Evolutionary conservation across 2,888 invertebrate species (phyloP).

Genomic region (Rotaria socialis): DNA sequence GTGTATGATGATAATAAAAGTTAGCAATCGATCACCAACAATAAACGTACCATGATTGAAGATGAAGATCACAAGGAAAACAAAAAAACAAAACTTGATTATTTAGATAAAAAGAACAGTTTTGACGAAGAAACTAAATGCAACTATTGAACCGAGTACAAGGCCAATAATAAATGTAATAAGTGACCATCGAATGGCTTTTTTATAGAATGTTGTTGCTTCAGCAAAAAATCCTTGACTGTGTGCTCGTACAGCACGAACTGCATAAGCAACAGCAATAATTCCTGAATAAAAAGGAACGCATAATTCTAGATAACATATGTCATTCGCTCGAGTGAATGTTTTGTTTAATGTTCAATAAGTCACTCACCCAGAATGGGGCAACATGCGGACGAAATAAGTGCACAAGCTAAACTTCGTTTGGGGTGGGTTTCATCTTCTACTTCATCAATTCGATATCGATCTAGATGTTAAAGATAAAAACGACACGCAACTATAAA

Average conservation of each 20-base stretch:
- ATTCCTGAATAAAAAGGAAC: neutral
- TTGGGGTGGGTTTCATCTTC: constrained; percentile 19
- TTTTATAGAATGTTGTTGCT: neutral
- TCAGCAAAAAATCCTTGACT: constrained; percentile 21
- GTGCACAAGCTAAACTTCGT: constrained; percentile 26
- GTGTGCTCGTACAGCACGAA: neutral
- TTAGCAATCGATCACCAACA: neutral
- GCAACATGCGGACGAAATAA: neutral
- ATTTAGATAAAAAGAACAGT: neutral
- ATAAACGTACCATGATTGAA: neutral
- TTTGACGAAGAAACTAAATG: constrained; percentile 26
- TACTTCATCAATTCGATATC: neutral
- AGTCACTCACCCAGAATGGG: neutral
- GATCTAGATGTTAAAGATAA: neutral
- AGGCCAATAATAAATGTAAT: constrained; percentile 32
- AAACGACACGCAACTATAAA: neutral
- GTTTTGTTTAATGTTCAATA: neutral
- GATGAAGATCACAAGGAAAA: neutral
- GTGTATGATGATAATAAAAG: neutral
- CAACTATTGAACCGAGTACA: neutral
- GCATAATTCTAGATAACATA: neutral
- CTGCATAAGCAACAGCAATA: neutral
- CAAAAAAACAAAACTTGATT: neutral
- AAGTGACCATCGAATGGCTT: constrained; percentile 20
- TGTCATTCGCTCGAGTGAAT: neutral